Base-by-base conservation (phyloP, 2,113 vertebrate species). In the Monarcha castaneiventris region DNA sequence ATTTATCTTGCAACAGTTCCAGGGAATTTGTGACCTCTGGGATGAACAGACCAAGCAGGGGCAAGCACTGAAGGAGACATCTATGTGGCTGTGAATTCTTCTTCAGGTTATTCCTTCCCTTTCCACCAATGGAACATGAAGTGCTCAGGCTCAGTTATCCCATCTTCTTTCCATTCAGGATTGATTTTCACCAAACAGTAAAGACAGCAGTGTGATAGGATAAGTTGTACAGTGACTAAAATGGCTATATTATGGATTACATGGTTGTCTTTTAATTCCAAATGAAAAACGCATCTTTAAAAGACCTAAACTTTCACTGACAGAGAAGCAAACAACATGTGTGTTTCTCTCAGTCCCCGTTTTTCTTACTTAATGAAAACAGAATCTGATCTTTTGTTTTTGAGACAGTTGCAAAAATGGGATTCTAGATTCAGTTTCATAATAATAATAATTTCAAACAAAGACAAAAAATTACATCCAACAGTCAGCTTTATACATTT, bases 141-240 rank as follows among this genome's bases (percentile, higher is more conserved):
- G n/a, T 35, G 3, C 7, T 43, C 25, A 58, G 13, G 22, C 7
- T 81, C n/a, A 48, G 18, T 3, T 82, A 7, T 67, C 19, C 23
- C 6, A 32, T 21, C 3, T 59, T 77, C 59, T 52, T 90, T 58
- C 39, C 8, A 14, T 43, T 68, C 0, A 0, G 30, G 8, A 63
- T 0, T 67, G 20, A 59, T 55, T 74, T 71, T 71, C 66, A 52
- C 16, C 21, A 58, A 78, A 13, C 4, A 77, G 8, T 46, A 71
- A 81, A 79, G 35, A 35, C 6, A 90, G 13, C 11, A 58, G 4
- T n/a, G 33, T 72, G 27, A 39, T 18, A 30, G 29, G 7, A 23
- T 63, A 30, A 79, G 6, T 3, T 72, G 4, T 7, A 11, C 9
- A 33, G 33, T 52, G 30, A 56, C 14, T 46, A 26, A 56, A 63